Evolutionary conservation across 2,797 vertebrate species (phyloP).

Genomic region (Furcifer pardalis): DNA sequence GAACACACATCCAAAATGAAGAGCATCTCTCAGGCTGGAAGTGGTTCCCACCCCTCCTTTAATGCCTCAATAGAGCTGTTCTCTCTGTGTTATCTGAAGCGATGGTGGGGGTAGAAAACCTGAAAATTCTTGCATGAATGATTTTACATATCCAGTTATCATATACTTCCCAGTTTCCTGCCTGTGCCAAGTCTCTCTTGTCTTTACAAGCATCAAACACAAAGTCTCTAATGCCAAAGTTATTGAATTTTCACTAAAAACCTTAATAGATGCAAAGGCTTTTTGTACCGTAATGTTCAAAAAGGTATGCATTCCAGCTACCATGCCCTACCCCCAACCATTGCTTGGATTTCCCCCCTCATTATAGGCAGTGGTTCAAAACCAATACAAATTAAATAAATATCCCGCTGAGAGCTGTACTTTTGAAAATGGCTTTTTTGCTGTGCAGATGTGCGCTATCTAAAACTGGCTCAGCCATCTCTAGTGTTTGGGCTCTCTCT

Average conservation of each 20-base stretch:
- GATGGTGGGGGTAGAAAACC: background rate
- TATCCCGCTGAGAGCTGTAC: conserved; percentile 75
- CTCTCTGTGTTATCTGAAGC: background rate
- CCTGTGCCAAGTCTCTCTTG: conserved; percentile 61
- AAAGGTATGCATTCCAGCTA: conserved; percentile 68
- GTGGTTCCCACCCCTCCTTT: background rate
- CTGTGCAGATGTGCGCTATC: conserved; percentile 74
- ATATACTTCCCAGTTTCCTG: conserved; percentile 27
- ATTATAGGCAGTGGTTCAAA: conserved; percentile 79
- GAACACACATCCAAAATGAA: too few relatives aligned
- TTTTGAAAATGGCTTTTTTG: conserved; percentile 75
- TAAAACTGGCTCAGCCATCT: conserved; percentile 70
- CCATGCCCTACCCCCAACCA: conserved; percentile 50
- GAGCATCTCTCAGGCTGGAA: too few relatives aligned
- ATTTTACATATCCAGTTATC: conserved; percentile 43
- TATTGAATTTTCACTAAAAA: conserved; percentile 82
- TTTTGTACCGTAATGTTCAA: conserved; percentile 76
- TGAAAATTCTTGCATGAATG: background rate
- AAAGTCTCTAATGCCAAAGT: conserved; percentile 68
- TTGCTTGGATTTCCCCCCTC: conserved; percentile 70
- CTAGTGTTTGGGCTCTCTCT: conserved; percentile 7
- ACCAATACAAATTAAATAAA: conserved; percentile 79
- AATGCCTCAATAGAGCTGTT: background rate
- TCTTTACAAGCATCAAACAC: conserved; percentile 73
- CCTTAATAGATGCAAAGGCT: conserved; percentile 69